Evolutionary conservation across 1,140 invertebrate species (phyloP).

Genomic region (Bathynomus jamesi): DNA sequence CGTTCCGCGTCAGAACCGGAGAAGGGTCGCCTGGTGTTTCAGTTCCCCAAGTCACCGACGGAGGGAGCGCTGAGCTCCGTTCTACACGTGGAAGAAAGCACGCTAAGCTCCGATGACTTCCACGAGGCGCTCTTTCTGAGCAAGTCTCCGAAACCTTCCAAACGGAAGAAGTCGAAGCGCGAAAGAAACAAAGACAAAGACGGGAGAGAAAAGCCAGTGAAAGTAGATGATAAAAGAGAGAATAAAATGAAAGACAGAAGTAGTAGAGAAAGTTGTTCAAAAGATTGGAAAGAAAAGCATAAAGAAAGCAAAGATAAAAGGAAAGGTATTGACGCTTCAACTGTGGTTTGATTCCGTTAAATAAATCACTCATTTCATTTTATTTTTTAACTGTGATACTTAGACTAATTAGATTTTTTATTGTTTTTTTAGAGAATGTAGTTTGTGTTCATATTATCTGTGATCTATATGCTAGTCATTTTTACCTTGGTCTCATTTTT

Average conservation of each 20-base stretch:
- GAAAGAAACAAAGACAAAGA: conserved; percentile 25
- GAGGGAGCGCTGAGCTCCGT: conserved; percentile 53
- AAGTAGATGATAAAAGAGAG: not conserved
- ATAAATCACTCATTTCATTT: not conserved
- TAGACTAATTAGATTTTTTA: not conserved
- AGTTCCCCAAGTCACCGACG: conserved; percentile 53
- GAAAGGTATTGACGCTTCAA: not conserved
- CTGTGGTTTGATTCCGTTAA: not conserved
- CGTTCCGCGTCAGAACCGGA: conserved; percentile 51
- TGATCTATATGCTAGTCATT: not conserved
- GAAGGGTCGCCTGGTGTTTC: conserved; percentile 49
- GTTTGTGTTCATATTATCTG: not conserved
- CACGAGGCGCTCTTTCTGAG: conserved; percentile 54
- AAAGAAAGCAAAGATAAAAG: not conserved
- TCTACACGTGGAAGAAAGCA: conserved; percentile 53
- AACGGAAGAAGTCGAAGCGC: conserved; percentile 33
- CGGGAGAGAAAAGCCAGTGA: not conserved
- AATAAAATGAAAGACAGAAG: not conserved
- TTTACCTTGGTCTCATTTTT: too few species aligned
- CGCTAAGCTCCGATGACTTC: conserved; percentile 54
- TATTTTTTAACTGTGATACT: not conserved
- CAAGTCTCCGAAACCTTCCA: conserved; percentile 46
- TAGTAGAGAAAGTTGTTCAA: too few species aligned
- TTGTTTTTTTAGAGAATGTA: not conserved
- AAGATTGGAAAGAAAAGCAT: not conserved